Evolutionary conservation across 1,140 invertebrate genomes (phyloP), one percentile per base, ranked within the genome.

Genomic region (Notospermus geniculatus): DNA sequence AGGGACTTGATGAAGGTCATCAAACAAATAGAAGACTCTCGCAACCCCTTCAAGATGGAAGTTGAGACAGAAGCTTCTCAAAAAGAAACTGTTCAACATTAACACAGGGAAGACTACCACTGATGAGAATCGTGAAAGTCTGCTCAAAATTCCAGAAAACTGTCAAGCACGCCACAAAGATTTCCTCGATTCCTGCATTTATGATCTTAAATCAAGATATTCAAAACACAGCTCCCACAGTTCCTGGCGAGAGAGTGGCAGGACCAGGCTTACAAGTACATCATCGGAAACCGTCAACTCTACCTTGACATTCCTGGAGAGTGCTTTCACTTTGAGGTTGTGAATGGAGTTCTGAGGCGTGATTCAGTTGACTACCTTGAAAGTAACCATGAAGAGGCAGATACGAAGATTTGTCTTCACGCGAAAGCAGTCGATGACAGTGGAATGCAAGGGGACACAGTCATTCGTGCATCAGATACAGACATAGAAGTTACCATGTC

Each of bases 351-450:
- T 19, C 19, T 59, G 1, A 63, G 7, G 9, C 22, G 22, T 19
- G 25, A 19, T 17, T 41, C 7, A n/a, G 25, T 41, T 53, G 30
- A 50, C 4, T 23, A 50, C 25, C 25, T 50, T 50, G 22, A 7
- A 0, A 57, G 61, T 28, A 53, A 53, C 9, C 61, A 63, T 29
- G 55, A 58, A 28, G 54, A 63, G 39, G 56, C 61, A 22, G 61
- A 63, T 28, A 59, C 61, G 2, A 56, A 55, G 30, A 39, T 59
- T 19, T 29, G 43, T 19, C 54, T 25, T 15, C 61, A 62, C 50
- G 13, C 54, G 17, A 23, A 41, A 23, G 22, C 56, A 28, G 23
- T 25, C 17, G n/a, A 27, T 57, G 27, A 57, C 2, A 36, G 23
- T 9, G 27, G 19, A 27, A 0, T 50, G 9, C 32, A 36, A 39